phyloP scores from a whole-genome alignment of 2,888 invertebrate species.

The Hypena proboscidalis region DNA sequence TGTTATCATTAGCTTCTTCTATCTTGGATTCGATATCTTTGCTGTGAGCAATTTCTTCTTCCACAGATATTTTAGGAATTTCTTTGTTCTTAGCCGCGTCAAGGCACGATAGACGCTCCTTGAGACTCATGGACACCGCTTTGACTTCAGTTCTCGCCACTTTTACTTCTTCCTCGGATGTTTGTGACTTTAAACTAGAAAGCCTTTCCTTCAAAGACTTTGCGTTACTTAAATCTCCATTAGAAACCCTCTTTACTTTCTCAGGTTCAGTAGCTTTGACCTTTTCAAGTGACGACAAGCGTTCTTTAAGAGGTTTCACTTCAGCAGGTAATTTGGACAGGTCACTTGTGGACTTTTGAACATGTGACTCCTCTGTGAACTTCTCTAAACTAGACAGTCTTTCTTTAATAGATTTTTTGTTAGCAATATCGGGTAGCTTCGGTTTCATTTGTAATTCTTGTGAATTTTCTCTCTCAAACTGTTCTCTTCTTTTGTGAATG shows the following conservation, averaged over 20 bases:
- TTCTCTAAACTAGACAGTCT: conserved; percentile 89
- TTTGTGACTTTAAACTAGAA: conserved; percentile 76
- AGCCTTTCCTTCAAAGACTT: conserved; percentile 80
- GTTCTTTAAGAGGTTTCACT: conserved; percentile 87
- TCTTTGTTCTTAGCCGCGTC: conserved; percentile 83
- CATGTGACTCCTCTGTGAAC: conserved; percentile 83
- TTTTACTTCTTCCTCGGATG: conserved; percentile 74
- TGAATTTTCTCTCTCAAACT: conserved; percentile 90
- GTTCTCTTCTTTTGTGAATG: conserved; percentile 92
- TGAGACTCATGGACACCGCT: conserved; percentile 81
- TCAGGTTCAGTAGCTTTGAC: conserved; percentile 78
- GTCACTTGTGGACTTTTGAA: conserved; percentile 77
- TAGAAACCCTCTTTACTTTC: conserved; percentile 75
- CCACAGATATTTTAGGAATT: conserved; percentile 73
- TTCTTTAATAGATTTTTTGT: conserved; percentile 89
- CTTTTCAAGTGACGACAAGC: conserved; percentile 87
- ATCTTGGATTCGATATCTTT: conserved; percentile 60
- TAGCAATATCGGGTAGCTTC: conserved; percentile 86
- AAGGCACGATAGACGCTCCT: conserved; percentile 81
- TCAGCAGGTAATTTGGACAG: conserved; percentile 84
- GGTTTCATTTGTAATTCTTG: conserved; percentile 81
- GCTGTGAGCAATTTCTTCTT: conserved; percentile 60
- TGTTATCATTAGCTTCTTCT: conserved; percentile 59
- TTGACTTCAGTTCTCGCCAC: conserved; percentile 72
- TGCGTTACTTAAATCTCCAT: conserved; percentile 73